These are phyloP conservation scores for Pristionchus fissidentatus DNA, from an alignment of 2,888 invertebrate genomes.

Conservation along the genomic window DNA sequence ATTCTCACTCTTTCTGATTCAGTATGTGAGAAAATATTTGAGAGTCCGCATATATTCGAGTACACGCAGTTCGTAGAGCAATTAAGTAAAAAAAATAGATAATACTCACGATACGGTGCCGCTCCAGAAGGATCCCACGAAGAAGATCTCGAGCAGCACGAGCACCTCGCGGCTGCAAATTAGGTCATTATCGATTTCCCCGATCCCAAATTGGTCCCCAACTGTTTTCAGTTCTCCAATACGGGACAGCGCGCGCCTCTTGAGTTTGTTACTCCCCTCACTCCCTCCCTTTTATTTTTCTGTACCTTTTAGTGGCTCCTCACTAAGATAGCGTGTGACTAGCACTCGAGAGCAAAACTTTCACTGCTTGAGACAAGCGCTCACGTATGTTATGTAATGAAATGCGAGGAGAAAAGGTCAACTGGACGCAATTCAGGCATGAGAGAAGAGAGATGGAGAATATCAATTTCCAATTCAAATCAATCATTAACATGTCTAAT, in stretches of 20 bases:
- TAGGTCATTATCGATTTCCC: background rate
- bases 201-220: background rate
- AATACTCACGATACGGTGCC: constrained; percentile 42
- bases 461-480: no score
- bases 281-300: background rate
- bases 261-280: no score
- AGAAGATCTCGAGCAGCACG: constrained; percentile 67
- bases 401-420: no score
- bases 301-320: background rate
- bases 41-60: background rate
- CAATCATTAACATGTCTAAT: no score
- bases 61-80: background rate
- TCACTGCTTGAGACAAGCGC: no score
- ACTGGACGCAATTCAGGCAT: no score
- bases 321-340: no score
- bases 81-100: background rate
- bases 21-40: background rate
- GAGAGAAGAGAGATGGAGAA: no score
- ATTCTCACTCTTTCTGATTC: background rate
- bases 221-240: no score
- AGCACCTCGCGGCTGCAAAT: constrained; percentile 69
- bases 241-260: no score
- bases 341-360: no score
- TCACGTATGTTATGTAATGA: no score
- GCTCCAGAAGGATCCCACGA: constrained; percentile 69